Conservation (phyloP, 1,140 invertebrate genomes). For the Samia ricini region DNA sequence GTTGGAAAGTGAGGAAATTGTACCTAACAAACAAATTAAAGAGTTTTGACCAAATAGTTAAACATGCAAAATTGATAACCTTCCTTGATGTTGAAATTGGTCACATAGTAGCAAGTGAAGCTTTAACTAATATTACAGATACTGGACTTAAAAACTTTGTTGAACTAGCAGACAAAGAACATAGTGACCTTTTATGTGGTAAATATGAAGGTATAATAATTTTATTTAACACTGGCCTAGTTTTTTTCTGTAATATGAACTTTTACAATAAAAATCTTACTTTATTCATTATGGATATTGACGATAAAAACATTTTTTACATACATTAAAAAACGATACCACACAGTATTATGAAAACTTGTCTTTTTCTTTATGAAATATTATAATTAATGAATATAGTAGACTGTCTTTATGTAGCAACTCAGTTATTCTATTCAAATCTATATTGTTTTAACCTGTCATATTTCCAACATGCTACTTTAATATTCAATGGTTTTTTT, state of each 20-base stretch:
- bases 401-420: neutral
- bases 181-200: constrained; percentile 85
- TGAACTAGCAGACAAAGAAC: constrained; percentile 80
- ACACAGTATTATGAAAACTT: neutral
- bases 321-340: neutral
- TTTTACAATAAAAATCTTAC: too few relatives aligned
- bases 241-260: too few relatives aligned
- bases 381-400: neutral
- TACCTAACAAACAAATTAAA: constrained; percentile 44
- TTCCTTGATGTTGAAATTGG: constrained; percentile 73
- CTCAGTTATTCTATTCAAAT: too few relatives aligned
- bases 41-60: constrained; percentile 49
- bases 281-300: too few relatives aligned
- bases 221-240: neutral
- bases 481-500: neutral
- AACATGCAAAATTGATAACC: constrained; percentile 62
- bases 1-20: constrained; percentile 58
- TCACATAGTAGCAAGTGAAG: constrained; percentile 64
- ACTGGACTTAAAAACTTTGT: constrained; percentile 51
- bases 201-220: constrained; percentile 84
- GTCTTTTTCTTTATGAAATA: neutral
- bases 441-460: too few relatives aligned
- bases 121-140: constrained; percentile 50
- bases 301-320: neutral
- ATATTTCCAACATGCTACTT: too few relatives aligned